Evolutionary conservation across 2,113 vertebrate genomes (phyloP).

Genomic region (Oncorhynchus mykiss): DNA sequence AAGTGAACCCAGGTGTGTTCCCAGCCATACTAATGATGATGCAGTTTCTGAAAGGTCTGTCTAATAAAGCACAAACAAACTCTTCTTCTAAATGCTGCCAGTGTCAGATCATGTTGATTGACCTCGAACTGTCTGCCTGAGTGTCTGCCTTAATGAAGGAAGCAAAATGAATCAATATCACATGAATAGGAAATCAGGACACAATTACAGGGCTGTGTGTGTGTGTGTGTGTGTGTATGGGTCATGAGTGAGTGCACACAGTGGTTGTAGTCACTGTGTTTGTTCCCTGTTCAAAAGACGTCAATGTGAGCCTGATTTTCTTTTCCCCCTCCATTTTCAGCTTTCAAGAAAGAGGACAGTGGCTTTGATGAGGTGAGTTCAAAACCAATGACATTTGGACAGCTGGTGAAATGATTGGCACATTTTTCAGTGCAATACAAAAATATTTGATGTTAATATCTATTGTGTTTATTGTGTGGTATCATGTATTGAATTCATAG

Average conservation of each 20-base stretch:
- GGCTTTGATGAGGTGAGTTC: constrained; percentile 89
- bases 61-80: not conserved
- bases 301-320: constrained; percentile 30
- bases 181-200: not conserved
- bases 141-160: no score
- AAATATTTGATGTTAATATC: not conserved
- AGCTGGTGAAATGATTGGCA: constrained; percentile 24
- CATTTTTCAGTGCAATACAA: constrained; percentile 19
- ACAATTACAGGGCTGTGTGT: not conserved
- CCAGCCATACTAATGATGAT: not conserved
- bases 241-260: not conserved
- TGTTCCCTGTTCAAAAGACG: constrained; percentile 26
- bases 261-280: not conserved
- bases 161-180: no score
- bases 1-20: no score
- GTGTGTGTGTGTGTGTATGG: not conserved
- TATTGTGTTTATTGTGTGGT: not conserved
- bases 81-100: no score
- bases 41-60: not conserved
- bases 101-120: no score
- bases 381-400: constrained; percentile 19
- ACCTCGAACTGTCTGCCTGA: no score
- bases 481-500: not conserved
- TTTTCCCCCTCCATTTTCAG: constrained; percentile 64
- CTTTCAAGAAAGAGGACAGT: constrained; percentile 96